Conservation (phyloP, 1,140 invertebrate genomes). For the Coboldia fuscipes region DNA sequence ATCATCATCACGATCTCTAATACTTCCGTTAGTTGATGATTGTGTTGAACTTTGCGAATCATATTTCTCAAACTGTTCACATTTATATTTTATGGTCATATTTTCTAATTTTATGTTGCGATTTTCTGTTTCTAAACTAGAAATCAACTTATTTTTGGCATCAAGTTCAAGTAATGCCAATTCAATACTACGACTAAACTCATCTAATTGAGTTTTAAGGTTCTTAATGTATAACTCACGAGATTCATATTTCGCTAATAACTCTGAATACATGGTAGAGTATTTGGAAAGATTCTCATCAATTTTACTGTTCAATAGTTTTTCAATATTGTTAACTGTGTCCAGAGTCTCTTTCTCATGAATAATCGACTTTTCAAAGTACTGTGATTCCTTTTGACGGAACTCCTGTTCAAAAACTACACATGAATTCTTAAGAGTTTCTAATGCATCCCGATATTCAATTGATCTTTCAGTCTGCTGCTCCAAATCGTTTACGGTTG, state of each 20-base stretch:
- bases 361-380: conserved; percentile 18
- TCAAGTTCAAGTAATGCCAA: conserved; percentile 18
- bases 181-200: conserved; percentile 18
- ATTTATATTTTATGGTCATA: conserved; percentile 14
- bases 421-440: conserved; percentile 12
- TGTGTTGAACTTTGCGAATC: too few relatives aligned
- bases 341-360: conserved; percentile 20
- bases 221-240: conserved; percentile 19
- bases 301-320: conserved; percentile 21
- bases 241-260: conserved; percentile 17
- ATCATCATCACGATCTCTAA: conserved; percentile 1
- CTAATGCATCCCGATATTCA: conserved; percentile 13
- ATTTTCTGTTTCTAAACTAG: conserved; percentile 18
- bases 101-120: conserved; percentile 20
- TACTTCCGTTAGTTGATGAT: background rate
- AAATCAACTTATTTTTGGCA: conserved; percentile 17
- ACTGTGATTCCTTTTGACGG: conserved; percentile 18
- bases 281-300: conserved; percentile 18
- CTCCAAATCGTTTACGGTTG: conserved; percentile 17
- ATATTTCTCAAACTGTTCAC: conserved; percentile 5
- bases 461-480: conserved; percentile 15
- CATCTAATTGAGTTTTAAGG: conserved; percentile 20
- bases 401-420: conserved; percentile 16
- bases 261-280: conserved; percentile 14
- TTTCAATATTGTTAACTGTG: conserved; percentile 23